phyloP scores from a whole-genome alignment of 2,797 vertebrate genomes.

The Parambassis ranga region DNA sequence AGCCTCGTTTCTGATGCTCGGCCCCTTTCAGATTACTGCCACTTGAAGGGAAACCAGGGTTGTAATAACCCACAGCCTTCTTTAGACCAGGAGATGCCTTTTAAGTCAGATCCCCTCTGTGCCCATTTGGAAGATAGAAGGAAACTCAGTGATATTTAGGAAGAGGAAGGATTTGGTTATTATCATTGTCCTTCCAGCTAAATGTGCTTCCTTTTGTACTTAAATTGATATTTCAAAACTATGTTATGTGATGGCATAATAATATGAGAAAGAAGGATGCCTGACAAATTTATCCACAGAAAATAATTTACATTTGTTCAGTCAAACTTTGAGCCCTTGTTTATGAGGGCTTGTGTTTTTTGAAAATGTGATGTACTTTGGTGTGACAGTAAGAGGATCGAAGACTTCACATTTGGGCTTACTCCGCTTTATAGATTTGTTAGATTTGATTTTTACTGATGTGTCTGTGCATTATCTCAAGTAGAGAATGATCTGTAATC shows the following conservation, averaged over 20 bases:
- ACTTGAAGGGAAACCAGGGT: conserved; percentile 57
- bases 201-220: background rate
- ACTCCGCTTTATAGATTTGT: too few species aligned
- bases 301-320: too few species aligned
- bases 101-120: conserved; percentile 35
- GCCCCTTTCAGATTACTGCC: conserved; percentile 61
- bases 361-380: too few species aligned
- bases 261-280: too few species aligned
- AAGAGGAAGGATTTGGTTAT: conserved; percentile 4
- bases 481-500: too few species aligned
- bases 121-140: conserved; percentile 35
- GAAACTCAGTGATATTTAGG: conserved; percentile 21
- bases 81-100: conserved; percentile 45
- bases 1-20: conserved; percentile 46
- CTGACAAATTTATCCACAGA: too few species aligned
- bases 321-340: too few species aligned
- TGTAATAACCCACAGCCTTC: conserved; percentile 60
- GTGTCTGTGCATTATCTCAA: too few species aligned
- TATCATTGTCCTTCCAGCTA: background rate
- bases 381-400: too few species aligned
- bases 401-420: too few species aligned
- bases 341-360: too few species aligned
- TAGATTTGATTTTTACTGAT: too few species aligned
- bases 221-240: background rate
- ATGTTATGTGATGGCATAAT: background rate